Conservation (phyloP, 2,113 vertebrate species). For the Neotoma lepida region DNA sequence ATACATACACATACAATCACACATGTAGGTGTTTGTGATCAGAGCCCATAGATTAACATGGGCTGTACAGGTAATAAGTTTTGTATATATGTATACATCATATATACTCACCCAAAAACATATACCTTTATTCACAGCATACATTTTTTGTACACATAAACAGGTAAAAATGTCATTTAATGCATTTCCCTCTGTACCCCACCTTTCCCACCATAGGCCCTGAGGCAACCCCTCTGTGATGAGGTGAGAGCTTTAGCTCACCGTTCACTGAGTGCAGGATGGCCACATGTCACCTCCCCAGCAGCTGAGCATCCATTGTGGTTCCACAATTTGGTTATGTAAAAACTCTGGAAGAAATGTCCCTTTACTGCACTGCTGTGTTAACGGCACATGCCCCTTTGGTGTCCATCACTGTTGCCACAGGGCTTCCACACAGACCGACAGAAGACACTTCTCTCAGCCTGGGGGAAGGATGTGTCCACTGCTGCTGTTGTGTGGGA, state of each 20-base stretch:
- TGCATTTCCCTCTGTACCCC: neutral
- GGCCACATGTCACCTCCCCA: neutral
- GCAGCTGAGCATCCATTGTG: rapidly evolving
- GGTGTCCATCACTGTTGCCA: rapidly evolving
- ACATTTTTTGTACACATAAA: neutral
- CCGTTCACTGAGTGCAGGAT: neutral
- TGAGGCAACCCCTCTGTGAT: neutral
- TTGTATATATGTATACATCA: rapidly evolving
- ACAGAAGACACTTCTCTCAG: neutral
- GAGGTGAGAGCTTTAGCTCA: neutral
- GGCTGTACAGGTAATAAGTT: rapidly evolving
- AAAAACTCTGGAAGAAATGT: too few relatives aligned
- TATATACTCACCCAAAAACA: neutral
- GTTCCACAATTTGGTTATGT: rapidly evolving
- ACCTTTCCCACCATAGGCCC: neutral
- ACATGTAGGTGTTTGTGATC: neutral
- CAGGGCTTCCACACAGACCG: too few relatives aligned
- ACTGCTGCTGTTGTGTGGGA: neutral
- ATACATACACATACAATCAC: rapidly evolving
- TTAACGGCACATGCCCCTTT: rapidly evolving
- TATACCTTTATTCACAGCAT: neutral
- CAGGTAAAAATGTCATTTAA: rapidly evolving
- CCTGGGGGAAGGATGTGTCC: neutral
- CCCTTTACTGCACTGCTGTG: rapidly evolving
- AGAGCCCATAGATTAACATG: neutral